These are phyloP conservation scores for Nycticebus coucang DNA, from an alignment of 2,113 vertebrate species.

Conservation along the genomic window DNA sequence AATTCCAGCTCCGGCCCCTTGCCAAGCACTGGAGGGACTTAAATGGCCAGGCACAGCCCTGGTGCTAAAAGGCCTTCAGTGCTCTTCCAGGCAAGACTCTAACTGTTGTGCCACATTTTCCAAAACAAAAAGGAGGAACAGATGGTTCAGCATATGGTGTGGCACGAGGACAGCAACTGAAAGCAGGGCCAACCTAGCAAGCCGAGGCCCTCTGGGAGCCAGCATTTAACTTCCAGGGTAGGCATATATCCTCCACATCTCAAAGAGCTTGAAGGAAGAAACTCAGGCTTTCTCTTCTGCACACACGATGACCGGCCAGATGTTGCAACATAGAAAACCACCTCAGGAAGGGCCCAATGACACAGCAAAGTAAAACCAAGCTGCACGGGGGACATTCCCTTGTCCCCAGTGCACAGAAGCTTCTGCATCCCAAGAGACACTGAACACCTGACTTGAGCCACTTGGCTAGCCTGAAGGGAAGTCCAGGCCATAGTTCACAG, in stretches of 20 bases:
- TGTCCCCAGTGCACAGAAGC: not conserved
- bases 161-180: not conserved
- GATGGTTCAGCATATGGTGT: not conserved
- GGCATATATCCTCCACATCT: not conserved
- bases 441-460: not conserved
- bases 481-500: not conserved
- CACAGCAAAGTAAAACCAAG: not conserved
- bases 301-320: not conserved
- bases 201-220: not conserved
- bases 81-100: not conserved
- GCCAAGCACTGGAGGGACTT: not conserved
- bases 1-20: not conserved
- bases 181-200: not conserved
- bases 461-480: not conserved
- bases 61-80: not conserved
- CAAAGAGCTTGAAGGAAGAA: not conserved
- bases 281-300: not conserved
- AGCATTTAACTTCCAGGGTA: accelerated
- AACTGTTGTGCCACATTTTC: not conserved
- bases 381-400: accelerated
- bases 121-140: slow-evolving; percentile 26
- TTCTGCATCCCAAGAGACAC: not conserved
- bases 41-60: not conserved
- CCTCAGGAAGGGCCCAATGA: not conserved
- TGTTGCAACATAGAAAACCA: not conserved